Evolutionary conservation across 2,888 invertebrate species (phyloP), one percentile per base, ranked within the genome.

Genomic region (Chloroclystis v-ata): DNA sequence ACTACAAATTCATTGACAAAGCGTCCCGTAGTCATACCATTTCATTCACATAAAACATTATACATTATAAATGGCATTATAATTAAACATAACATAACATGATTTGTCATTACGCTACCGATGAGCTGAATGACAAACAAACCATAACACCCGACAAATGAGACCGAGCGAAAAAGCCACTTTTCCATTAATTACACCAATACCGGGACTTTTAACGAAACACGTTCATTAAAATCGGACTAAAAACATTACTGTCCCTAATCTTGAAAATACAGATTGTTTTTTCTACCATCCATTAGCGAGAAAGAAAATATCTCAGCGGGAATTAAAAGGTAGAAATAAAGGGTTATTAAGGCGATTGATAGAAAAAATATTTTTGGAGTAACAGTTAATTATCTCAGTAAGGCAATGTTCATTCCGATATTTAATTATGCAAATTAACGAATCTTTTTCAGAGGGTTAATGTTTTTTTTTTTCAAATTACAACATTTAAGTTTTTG

Each of bases 351-450:
- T 43, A 11, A 25, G 37, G 14, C 35, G 59, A 69, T 67, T 65
- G 57, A 67, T 54, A 64, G 69, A 67, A 65, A 64, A 63, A 60
- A 66, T 61, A 66, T 56, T 56, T 63, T 49, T 33, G 49, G 55
- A 67, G 67, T 71, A 65, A 67, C 73, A 69, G 58, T 78, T 75
- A 71, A 78, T 79, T 78, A 81, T 72, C 72, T 72, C 52, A 57
- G 65, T 65, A 72, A 67, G 68, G 62, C 54, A 48, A 64, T 69
- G 69, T 73, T 74, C 69, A 76, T 77, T 72, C 65, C 67, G 67
- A 79, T 79, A 78, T 78, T 82, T 78, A 77, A 81, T 81, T 78
- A 81, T 77, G 75, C 69, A 79, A 81, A 80, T 75, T 64, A 63
- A 61, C 49, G 65, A 74, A 60, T 69, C 70, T 75, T 78, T 75